Conservation (phyloP, 2,888 invertebrate species). For the Cephus rjabovi region DNA sequence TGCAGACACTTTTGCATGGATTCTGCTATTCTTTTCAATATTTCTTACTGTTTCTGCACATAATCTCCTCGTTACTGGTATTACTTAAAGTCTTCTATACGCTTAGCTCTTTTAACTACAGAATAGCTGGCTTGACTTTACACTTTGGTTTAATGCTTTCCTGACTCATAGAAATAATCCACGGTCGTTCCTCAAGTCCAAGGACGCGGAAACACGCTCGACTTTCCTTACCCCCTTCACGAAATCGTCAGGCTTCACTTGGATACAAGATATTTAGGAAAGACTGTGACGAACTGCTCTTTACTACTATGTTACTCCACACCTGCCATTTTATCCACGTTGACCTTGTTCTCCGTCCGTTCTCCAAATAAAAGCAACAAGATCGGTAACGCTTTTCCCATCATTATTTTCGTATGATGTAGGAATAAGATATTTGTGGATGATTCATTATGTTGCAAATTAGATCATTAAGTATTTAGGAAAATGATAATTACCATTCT, state of each 20-base stretch:
- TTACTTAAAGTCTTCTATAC: background rate
- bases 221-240: background rate
- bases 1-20: background rate
- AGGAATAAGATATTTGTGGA: background rate
- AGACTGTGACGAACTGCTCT: background rate
- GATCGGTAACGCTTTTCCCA: conserved; percentile 19
- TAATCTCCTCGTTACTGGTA: background rate
- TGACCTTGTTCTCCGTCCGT: conserved; percentile 54
- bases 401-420: background rate
- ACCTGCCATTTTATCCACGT: conserved; percentile 49
- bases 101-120: background rate
- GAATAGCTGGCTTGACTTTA: background rate
- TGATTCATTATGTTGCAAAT: background rate
- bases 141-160: background rate
- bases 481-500: conserved; percentile 19
- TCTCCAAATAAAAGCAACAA: conserved; percentile 52
- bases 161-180: background rate
- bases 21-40: background rate
- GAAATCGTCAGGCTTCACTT: background rate
- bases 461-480: background rate
- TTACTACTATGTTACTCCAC: conserved; percentile 11
- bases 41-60: background rate
- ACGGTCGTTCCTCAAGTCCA: background rate
- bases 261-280: conserved; percentile 1
- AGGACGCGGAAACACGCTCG: background rate